A percentile compares a stretch with the other conserved stretches of the same genome.
These are phyloP conservation scores for Creontiades dilutus DNA, from an alignment of 2,888 invertebrate species.

Conservation along the genomic window DNA sequence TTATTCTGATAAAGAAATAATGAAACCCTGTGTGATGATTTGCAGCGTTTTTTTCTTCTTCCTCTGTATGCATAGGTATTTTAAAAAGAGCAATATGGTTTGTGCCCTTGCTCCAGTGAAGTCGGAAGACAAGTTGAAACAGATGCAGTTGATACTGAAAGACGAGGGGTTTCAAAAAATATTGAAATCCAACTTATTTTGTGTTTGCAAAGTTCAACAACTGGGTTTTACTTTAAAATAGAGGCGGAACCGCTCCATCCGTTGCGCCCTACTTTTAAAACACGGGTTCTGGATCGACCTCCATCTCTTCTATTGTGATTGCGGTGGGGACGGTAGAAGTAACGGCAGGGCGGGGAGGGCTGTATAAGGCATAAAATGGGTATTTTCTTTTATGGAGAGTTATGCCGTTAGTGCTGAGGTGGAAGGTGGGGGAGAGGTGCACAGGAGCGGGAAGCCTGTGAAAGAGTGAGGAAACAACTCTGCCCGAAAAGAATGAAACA, in stretches of 20 bases:
- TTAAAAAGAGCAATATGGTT: too few species aligned
- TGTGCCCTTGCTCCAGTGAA: too few species aligned
- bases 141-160: too few species aligned
- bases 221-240: background rate
- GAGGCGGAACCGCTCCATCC: background rate
- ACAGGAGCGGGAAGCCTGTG: slow-evolving; percentile 35
- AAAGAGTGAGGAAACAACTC: slow-evolving; percentile 46
- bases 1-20: too few species aligned
- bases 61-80: too few species aligned
- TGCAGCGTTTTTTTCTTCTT: too few species aligned
- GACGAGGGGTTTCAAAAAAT: too few species aligned
- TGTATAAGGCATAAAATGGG: slow-evolving; percentile 5
- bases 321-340: background rate
- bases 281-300: background rate
- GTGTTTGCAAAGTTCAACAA: too few species aligned
- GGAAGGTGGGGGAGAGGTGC: background rate
- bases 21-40: too few species aligned
- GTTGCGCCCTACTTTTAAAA: background rate
- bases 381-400: slow-evolving; percentile 45
- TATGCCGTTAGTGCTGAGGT: slow-evolving; percentile 36
- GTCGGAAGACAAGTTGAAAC: too few species aligned
- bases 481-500: slow-evolving; percentile 52
- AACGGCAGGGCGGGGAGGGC: background rate
- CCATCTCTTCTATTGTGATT: background rate
- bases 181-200: too few species aligned